Evolutionary conservation across 37 sponge, comb jelly and placozoan genomes (phyloP).

Genomic region (Mnemiopsis leidyi): DNA sequence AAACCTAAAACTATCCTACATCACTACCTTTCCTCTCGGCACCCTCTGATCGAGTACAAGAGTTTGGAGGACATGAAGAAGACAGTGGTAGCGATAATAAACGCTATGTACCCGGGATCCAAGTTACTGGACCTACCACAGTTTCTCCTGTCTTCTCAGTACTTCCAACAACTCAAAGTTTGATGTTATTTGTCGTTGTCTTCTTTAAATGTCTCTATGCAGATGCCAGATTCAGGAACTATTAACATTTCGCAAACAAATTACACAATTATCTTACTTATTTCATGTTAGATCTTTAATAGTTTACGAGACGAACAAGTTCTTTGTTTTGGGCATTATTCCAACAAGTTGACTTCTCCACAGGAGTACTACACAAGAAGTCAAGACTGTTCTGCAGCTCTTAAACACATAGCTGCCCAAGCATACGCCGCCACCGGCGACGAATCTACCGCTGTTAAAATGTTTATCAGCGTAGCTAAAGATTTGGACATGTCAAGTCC

Average conservation of each 20-base stretch:
- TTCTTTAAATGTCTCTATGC: too few species aligned
- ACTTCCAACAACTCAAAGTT: slow-evolving; percentile 27
- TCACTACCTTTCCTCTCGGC: slow-evolving; percentile 30
- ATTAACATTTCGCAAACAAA: background rate
- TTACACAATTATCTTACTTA: background rate
- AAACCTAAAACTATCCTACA: slow-evolving; percentile 42
- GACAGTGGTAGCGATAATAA: slow-evolving; percentile 9
- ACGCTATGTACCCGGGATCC: slow-evolving; percentile 35
- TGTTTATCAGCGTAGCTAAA: slow-evolving; percentile 51
- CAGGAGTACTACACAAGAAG: slow-evolving; percentile 28
- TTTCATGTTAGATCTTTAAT: too few species aligned
- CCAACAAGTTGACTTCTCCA: too few species aligned
- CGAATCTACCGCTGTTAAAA: slow-evolving; percentile 9
- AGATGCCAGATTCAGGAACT: too few species aligned
- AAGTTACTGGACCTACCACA: slow-evolving; percentile 38
- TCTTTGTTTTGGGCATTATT: too few species aligned
- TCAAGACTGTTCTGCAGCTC: background rate
- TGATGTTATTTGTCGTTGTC: too few species aligned
- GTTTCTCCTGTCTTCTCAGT: slow-evolving; percentile 58
- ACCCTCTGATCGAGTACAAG: slow-evolving; percentile 8
- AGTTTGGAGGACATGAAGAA: slow-evolving; percentile 15
- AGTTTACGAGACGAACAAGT: too few species aligned
- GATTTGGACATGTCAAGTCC: slow-evolving; percentile 11
- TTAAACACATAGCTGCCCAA: slow-evolving; percentile 42
- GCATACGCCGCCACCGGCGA: slow-evolving; percentile 61